phyloP scores from a whole-genome alignment of 2,113 vertebrate genomes.

The Hyperopisus bebe region DNA sequence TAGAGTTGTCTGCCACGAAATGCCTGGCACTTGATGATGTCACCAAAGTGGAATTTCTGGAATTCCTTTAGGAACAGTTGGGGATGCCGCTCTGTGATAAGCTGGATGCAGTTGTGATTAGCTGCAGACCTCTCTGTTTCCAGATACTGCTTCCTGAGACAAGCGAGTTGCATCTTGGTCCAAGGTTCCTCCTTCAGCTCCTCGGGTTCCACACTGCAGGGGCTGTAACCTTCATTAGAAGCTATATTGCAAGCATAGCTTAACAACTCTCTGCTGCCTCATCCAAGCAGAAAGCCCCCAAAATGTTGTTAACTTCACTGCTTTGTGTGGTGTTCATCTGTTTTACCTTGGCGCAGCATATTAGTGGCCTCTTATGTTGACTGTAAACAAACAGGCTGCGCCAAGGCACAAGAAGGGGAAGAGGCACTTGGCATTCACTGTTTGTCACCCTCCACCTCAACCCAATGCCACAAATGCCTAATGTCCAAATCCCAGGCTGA shows the following conservation, averaged over 20 bases:
- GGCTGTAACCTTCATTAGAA: neutral
- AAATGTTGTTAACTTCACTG: neutral
- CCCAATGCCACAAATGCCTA: neutral
- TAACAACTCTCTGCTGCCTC: neutral
- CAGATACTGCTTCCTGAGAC: neutral
- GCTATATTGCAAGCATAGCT: neutral
- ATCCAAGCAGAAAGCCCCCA: neutral
- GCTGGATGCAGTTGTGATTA: neutral
- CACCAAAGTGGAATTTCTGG: slow-evolving; percentile 3
- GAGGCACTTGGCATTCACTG: slow-evolving; percentile 4
- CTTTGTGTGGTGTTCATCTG: neutral
- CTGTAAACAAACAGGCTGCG: neutral
- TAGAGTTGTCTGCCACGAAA: neutral
- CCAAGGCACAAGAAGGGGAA: neutral
- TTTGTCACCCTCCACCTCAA: neutral
- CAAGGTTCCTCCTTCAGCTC: neutral
- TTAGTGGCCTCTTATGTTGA: neutral
- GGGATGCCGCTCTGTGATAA: neutral
- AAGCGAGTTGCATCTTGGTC: neutral
- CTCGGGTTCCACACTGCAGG: neutral
- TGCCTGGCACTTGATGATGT: neutral
- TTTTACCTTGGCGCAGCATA: neutral
- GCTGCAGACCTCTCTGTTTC: neutral
- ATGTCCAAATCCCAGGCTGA: neutral
- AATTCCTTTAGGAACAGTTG: neutral